phyloP scores from a whole-genome alignment of 2,888 invertebrate species.

The Meloe dianella region DNA sequence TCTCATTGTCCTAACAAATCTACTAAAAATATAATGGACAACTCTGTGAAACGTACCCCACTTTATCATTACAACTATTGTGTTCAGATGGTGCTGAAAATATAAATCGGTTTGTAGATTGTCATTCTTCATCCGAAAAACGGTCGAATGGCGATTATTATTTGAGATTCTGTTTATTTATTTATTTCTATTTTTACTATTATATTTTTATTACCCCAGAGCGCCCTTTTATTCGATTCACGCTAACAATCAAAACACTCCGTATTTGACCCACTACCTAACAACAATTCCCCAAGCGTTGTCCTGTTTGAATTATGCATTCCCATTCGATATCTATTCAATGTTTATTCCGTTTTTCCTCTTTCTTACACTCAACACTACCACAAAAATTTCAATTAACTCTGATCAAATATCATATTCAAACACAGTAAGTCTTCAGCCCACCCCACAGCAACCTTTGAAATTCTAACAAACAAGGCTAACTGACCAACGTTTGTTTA shows the following conservation, averaged over 20 bases:
- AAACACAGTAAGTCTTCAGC: neutral
- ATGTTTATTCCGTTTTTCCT: constrained; percentile 17
- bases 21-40: constrained; percentile 50
- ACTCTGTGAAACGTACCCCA: constrained; percentile 44
- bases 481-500: constrained; percentile 29
- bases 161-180: constrained; percentile 27
- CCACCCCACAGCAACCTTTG: neutral
- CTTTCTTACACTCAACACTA: neutral
- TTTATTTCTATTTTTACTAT: constrained; percentile 36
- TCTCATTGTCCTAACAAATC: constrained; percentile 47
- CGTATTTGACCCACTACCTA: constrained; percentile 18
- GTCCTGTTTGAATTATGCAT: constrained; percentile 29
- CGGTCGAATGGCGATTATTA: constrained; percentile 24
- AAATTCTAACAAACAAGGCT: neutral
- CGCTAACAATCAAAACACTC: constrained; percentile 26
- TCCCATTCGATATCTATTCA: constrained; percentile 25
- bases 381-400: neutral
- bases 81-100: constrained; percentile 49
- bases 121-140: constrained; percentile 38
- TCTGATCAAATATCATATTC: neutral
- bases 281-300: constrained; percentile 16
- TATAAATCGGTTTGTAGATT: constrained; percentile 53
- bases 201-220: constrained; percentile 26
- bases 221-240: constrained; percentile 26
- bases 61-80: constrained; percentile 50